These are phyloP conservation scores for Lasioglossum figueresi DNA, from an alignment of 2,888 invertebrate genomes.

Conservation along the genomic window DNA sequence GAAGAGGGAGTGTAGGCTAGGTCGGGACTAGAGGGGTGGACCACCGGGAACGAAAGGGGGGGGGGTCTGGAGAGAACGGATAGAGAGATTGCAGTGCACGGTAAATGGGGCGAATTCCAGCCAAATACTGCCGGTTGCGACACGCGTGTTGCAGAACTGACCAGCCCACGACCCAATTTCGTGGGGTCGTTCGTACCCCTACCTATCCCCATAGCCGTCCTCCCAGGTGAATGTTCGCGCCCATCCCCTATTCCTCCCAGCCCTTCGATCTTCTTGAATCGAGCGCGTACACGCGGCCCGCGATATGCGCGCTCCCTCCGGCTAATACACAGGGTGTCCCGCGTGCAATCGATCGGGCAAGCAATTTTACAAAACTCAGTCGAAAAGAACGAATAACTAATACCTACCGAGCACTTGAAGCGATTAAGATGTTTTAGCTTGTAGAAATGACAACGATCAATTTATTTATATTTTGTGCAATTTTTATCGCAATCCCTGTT, in stretches of 20 bases:
- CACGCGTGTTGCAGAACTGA: constrained; percentile 62
- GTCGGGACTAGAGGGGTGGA: constrained; percentile 20
- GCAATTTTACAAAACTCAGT: too few relatives aligned
- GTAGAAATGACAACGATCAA: too few relatives aligned
- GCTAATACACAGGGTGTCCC: constrained; percentile 10
- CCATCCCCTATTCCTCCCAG: background rate
- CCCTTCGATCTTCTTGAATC: constrained; percentile 47
- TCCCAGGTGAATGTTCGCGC: constrained; percentile 6
- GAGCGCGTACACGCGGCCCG: constrained; percentile 29
- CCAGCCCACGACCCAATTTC: constrained; percentile 70
- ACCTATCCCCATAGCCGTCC: constrained; percentile 10
- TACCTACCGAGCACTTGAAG: too few relatives aligned
- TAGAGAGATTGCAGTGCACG: constrained; percentile 53
- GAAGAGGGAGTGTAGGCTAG: constrained; percentile 32
- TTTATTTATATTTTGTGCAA: too few relatives aligned
- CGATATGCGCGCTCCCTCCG: background rate
- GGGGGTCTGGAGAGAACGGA: constrained; percentile 39
- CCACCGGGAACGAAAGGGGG: constrained; percentile 37
- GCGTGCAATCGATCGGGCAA: too few relatives aligned
- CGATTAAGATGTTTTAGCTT: too few relatives aligned
- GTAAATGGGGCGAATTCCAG: constrained; percentile 73
- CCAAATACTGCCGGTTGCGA: constrained; percentile 67
- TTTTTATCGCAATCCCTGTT: too few relatives aligned
- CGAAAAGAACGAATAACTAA: too few relatives aligned
- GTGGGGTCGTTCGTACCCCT: constrained; percentile 38